These are phyloP conservation scores for Desmodus rotundus DNA, from an alignment of 2,113 vertebrate species.

Conservation along the genomic window DNA sequence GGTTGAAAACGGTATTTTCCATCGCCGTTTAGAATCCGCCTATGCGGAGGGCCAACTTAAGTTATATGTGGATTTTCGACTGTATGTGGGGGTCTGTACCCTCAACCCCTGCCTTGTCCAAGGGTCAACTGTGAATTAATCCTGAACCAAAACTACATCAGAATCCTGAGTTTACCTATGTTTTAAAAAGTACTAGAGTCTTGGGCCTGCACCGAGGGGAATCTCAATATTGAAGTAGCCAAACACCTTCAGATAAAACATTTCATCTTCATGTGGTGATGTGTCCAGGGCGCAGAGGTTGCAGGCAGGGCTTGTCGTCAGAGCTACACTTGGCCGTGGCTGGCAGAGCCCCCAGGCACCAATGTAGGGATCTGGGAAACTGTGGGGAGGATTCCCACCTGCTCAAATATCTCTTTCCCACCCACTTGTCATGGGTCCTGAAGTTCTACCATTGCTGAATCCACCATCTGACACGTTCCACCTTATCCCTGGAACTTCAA, in stretches of 20 bases:
- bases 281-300: fast-evolving
- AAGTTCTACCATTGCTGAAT: background rate
- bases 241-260: background rate
- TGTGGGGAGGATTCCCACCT: background rate
- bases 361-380: background rate
- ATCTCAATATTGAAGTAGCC: background rate
- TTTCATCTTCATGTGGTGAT: background rate
- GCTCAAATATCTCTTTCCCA: background rate
- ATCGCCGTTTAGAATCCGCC: background rate
- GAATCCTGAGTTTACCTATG: background rate
- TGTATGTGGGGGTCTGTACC: background rate
- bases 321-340: background rate
- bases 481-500: background rate
- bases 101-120: background rate
- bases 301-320: background rate
- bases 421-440: background rate
- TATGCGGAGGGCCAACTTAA: too few relatives aligned
- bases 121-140: background rate
- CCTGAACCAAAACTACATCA: background rate
- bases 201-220: background rate
- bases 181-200: background rate
- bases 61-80: background rate
- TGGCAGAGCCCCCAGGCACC: background rate
- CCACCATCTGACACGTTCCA: background rate
- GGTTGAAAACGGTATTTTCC: background rate